phyloP scores from a whole-genome alignment of 2,113 vertebrate species.

The Coracopsis vasa region DNA sequence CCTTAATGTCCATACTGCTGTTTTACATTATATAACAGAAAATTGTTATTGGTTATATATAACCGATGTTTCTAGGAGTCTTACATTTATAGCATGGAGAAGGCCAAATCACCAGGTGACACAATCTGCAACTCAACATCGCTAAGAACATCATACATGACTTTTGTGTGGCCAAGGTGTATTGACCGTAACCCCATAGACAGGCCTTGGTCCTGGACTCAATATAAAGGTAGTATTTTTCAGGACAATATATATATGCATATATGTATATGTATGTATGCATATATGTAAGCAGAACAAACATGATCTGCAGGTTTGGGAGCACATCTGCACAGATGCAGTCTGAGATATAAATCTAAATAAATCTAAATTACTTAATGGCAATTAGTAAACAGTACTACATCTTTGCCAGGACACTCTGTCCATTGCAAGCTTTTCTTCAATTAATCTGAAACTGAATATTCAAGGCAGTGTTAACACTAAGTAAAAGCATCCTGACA shows the following conservation, averaged over 20 bases:
- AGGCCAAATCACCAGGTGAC: neutral
- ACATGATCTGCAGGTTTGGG: accelerated
- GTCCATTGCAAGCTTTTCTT: neutral
- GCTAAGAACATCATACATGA: neutral
- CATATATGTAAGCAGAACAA: neutral
- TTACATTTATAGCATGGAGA: neutral
- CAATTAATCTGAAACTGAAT: neutral
- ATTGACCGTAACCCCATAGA: neutral
- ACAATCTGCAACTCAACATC: neutral
- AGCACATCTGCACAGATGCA: neutral
- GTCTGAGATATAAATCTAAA: neutral
- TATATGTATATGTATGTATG: too few relatives aligned
- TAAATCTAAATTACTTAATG: neutral
- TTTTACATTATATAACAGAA: neutral
- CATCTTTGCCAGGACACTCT: neutral
- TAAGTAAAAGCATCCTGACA: neutral
- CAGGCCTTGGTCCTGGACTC: neutral
- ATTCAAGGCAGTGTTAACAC: neutral
- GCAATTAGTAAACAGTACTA: neutral
- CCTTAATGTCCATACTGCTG: neutral
- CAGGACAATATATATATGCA: neutral
- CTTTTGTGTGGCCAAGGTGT: neutral
- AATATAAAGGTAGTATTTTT: neutral
- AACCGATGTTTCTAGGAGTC: neutral
- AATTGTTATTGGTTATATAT: neutral